A percentile compares a stretch with the other conserved stretches of the same genome.
Conservation (phyloP, 1,140 invertebrate genomes). For the Euschistus heros region DNA sequence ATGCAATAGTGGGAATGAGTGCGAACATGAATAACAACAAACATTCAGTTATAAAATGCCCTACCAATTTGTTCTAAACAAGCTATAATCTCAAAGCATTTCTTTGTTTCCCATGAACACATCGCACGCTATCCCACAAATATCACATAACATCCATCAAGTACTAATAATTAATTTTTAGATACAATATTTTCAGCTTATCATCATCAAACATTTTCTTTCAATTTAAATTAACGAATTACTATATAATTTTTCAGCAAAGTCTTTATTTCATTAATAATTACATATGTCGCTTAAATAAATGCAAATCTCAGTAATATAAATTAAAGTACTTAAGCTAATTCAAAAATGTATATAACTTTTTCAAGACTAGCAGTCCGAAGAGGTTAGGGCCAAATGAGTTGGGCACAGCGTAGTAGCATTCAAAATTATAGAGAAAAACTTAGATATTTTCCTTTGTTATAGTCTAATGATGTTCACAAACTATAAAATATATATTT, state of each 20-base stretch:
- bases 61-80: too few relatives aligned
- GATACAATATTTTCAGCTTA: neutral
- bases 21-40: neutral
- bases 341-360: constrained; percentile 8
- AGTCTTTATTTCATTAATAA: constrained; percentile 10
- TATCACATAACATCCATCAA: constrained; percentile 1
- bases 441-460: neutral
- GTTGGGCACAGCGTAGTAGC: constrained; percentile 4
- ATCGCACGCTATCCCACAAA: constrained; percentile 6
- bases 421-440: neutral
- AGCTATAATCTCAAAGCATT: too few relatives aligned
- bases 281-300: constrained; percentile 15
- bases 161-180: constrained; percentile 2
- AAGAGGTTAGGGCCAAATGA: constrained; percentile 7
- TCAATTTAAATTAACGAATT: constrained; percentile 6
- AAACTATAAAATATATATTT: neutral
- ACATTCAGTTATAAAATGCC: too few relatives aligned
- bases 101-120: neutral
- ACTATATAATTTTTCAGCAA: neutral
- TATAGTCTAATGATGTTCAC: neutral
- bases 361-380: constrained; percentile 4
- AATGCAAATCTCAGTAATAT: constrained; percentile 14
- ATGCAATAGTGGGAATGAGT: constrained; percentile 5
- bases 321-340: constrained; percentile 16
- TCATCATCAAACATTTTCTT: neutral